Evolutionary conservation across 1,140 invertebrate species (phyloP).

Genomic region (Aleiodes sp.): DNA sequence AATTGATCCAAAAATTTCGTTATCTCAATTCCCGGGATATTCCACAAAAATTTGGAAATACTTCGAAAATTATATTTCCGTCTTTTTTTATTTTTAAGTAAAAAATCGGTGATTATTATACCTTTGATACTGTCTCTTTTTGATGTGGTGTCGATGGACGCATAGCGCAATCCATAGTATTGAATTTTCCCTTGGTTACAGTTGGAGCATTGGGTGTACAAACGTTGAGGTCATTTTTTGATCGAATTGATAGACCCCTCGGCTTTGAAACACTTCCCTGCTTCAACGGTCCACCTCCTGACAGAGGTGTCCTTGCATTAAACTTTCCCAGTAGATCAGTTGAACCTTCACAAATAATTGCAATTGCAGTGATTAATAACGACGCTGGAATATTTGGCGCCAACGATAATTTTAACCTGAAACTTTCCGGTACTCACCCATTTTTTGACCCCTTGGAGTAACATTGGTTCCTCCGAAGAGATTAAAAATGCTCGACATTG

Average conservation of each 20-base stretch:
- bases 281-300: not conserved
- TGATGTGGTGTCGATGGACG: not conserved
- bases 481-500: constrained; percentile 3
- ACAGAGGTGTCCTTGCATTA: not conserved
- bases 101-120: too few species aligned
- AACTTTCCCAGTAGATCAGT: not conserved
- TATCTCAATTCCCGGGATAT: too few species aligned
- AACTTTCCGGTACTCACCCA: not conserved
- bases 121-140: not conserved
- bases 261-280: not conserved
- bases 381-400: not conserved
- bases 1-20: too few species aligned
- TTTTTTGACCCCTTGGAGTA: not conserved
- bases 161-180: not conserved
- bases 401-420: not conserved
- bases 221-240: not conserved
- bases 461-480: not conserved
- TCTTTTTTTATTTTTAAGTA: too few species aligned
- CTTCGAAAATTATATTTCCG: too few species aligned
- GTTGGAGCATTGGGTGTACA: not conserved
- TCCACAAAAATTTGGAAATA: too few species aligned
- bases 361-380: not conserved
- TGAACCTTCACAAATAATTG: not conserved
- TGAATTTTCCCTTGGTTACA: not conserved
- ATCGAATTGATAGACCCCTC: not conserved